Evolutionary conservation across 2,888 invertebrate species (phyloP).

Genomic region (Megastigmus dorsalis): DNA sequence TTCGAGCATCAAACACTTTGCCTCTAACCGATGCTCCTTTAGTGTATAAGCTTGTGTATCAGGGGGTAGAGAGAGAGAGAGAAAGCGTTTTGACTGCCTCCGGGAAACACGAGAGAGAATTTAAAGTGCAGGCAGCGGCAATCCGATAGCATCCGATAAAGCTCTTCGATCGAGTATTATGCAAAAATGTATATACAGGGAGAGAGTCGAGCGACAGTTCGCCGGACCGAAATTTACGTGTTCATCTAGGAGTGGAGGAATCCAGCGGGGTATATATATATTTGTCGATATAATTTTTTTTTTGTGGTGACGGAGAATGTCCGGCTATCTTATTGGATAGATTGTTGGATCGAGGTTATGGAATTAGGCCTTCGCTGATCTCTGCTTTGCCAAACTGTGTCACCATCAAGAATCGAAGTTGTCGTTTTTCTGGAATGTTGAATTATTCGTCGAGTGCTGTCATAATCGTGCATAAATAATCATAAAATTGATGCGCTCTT

Average conservation of each 20-base stretch:
- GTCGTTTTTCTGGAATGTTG: too few relatives aligned
- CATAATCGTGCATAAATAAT: too few relatives aligned
- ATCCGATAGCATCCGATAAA: slow-evolving; percentile 27
- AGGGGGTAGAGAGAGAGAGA: too few relatives aligned
- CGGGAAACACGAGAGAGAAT: slow-evolving; percentile 28
- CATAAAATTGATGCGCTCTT: too few relatives aligned
- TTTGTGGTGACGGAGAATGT: neutral
- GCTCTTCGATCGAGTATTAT: slow-evolving; percentile 31
- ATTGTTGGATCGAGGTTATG: neutral
- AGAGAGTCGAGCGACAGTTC: too few relatives aligned
- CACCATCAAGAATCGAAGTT: neutral
- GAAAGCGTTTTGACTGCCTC: too few relatives aligned
- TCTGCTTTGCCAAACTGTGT: neutral
- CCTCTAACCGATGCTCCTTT: slow-evolving; percentile 15
- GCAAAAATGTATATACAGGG: neutral
- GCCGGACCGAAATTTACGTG: slow-evolving; percentile 3
- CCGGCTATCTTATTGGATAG: too few relatives aligned
- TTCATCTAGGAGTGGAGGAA: neutral
- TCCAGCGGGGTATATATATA: too few relatives aligned
- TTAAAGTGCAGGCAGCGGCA: slow-evolving; percentile 29
- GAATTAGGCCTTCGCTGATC: neutral
- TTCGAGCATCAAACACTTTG: neutral
- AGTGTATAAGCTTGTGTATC: neutral
- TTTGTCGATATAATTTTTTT: neutral
- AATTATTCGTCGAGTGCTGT: too few relatives aligned